These are phyloP conservation scores for Mythimna impura DNA, from an alignment of 2,888 invertebrate species.

Conservation along the genomic window DNA sequence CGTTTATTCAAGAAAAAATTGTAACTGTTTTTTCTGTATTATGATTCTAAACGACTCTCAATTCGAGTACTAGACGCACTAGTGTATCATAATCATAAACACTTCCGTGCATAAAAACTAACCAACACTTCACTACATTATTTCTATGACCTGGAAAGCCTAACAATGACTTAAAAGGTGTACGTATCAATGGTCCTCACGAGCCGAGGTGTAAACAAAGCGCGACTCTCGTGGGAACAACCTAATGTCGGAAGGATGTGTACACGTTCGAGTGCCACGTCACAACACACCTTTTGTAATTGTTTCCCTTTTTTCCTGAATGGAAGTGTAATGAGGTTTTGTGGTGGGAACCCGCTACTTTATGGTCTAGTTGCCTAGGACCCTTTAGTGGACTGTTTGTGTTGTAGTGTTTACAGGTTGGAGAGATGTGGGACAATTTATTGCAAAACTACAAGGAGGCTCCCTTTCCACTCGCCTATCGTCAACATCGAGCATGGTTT, in stretches of 20 bases:
- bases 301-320: conserved; percentile 73
- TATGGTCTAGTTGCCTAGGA: conserved; percentile 27
- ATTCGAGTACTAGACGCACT: neutral
- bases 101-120: neutral
- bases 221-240: conserved; percentile 61
- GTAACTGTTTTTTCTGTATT: neutral
- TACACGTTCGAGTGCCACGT: conserved; percentile 67
- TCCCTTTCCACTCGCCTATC: no score
- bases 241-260: conserved; percentile 80
- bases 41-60: neutral
- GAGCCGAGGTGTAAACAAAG: conserved; percentile 56
- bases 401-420: neutral
- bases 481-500: no score
- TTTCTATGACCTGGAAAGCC: conserved; percentile 27
- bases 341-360: conserved; percentile 40
- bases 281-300: conserved; percentile 76
- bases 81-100: neutral
- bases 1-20: neutral
- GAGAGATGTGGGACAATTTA: conserved; percentile 27
- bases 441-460: neutral
- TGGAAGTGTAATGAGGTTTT: conserved; percentile 70
- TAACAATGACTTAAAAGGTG: conserved; percentile 30
- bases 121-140: neutral
- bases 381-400: conserved; percentile 14
- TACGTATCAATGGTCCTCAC: conserved; percentile 65